phyloP scores from a whole-genome alignment of 2,888 invertebrate genomes.

The Toxonevra muliebris region DNA sequence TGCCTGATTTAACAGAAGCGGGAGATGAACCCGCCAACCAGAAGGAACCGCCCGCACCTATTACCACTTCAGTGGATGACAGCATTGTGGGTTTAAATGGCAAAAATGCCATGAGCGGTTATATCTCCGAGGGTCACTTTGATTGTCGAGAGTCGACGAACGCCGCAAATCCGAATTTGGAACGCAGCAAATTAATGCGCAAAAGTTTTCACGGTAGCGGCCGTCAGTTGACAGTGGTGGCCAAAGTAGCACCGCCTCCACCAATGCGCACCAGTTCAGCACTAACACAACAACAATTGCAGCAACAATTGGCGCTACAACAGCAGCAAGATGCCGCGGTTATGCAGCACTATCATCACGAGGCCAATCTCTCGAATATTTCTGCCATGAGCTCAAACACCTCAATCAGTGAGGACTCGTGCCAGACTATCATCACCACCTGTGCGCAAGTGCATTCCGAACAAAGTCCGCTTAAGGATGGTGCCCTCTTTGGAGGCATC shows the following conservation, averaged over 20 bases:
- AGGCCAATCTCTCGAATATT: slow-evolving; percentile 62
- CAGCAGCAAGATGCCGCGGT: slow-evolving; percentile 60
- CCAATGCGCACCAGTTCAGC: slow-evolving; percentile 89
- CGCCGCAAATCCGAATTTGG: slow-evolving; percentile 80
- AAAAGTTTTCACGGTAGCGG: slow-evolving; percentile 90
- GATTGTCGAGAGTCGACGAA: slow-evolving; percentile 73
- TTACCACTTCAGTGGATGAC: slow-evolving; percentile 75
- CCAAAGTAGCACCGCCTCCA: slow-evolving; percentile 87
- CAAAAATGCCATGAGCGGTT: slow-evolving; percentile 73
- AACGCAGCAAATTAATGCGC: slow-evolving; percentile 86
- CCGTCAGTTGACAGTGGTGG: slow-evolving; percentile 80
- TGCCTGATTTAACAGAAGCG: slow-evolving; percentile 90
- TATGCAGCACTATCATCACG: slow-evolving; percentile 60
- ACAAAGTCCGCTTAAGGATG: slow-evolving; percentile 74
- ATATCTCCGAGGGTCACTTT: slow-evolving; percentile 86
- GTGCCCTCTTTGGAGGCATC: slow-evolving; percentile 19
- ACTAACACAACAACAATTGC: slow-evolving; percentile 62
- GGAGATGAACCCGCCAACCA: slow-evolving; percentile 65
- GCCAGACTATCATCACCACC: slow-evolving; percentile 78
- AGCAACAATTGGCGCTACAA: slow-evolving; percentile 74
- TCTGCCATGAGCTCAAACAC: slow-evolving; percentile 65
- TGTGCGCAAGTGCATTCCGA: slow-evolving; percentile 87
- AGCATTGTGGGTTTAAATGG: slow-evolving; percentile 75
- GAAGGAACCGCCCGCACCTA: slow-evolving; percentile 60
- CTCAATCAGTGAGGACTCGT: slow-evolving; percentile 66